Conservation (phyloP, 2,888 invertebrate genomes). For the Branchipolynoe longqiensis region DNA sequence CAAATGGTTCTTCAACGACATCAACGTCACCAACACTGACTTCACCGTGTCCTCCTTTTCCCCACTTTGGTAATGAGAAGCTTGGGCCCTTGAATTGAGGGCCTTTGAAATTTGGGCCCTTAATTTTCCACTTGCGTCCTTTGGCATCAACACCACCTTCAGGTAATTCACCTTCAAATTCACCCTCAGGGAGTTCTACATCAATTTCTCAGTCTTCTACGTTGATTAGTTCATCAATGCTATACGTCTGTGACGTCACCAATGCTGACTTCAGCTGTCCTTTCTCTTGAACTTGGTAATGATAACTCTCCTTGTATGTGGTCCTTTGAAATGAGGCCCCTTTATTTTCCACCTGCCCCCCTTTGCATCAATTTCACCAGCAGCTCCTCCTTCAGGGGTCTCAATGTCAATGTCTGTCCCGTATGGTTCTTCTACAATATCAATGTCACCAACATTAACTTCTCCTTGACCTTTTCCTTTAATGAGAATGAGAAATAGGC, state of each 20-base stretch:
- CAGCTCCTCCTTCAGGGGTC: background rate
- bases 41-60: background rate
- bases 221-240: background rate
- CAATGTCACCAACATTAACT: slow-evolving; percentile 13
- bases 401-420: slow-evolving; percentile 2
- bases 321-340: slow-evolving; percentile 5
- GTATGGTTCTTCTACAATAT: slow-evolving; percentile 15
- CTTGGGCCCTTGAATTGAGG: slow-evolving; percentile 1
- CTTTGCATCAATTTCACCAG: background rate
- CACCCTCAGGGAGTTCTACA: background rate
- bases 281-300: background rate
- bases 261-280: background rate
- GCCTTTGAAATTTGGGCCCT: background rate
- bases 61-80: background rate
- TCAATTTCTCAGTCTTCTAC: background rate
- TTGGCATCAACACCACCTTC: slow-evolving; percentile 16
- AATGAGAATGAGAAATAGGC: background rate
- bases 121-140: slow-evolving; percentile 5
- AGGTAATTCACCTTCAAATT: background rate
- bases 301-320: background rate
- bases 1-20: background rate
- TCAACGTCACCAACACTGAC: slow-evolving; percentile 23
- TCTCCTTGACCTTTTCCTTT: slow-evolving; percentile 31
- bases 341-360: slow-evolving; percentile 4
- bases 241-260: slow-evolving; percentile 4